These are phyloP conservation scores for Chlamydotis undulata DNA, from an alignment of 2,113 vertebrate genomes.

Conservation along the genomic window DNA sequence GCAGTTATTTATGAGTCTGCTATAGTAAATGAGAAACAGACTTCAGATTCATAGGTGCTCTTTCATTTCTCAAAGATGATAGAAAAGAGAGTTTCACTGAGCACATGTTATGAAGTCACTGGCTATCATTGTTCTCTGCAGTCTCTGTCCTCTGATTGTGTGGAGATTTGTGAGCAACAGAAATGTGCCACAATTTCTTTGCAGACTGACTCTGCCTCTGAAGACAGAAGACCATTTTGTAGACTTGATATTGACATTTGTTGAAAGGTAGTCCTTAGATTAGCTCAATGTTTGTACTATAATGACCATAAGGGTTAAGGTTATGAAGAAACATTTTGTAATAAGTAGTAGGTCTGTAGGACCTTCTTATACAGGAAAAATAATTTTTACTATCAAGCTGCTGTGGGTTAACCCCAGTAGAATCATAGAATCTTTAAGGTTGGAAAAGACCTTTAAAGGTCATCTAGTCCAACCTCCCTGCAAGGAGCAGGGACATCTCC, in stretches of 20 bases:
- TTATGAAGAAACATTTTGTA: background rate
- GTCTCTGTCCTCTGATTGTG: background rate
- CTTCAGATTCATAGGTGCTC: background rate
- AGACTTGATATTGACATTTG: background rate
- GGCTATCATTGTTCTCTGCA: background rate
- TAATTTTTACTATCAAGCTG: background rate
- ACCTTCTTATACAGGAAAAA: background rate
- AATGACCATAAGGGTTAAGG: background rate
- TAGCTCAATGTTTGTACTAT: background rate
- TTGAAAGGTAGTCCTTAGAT: background rate
- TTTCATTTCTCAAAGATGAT: conserved; percentile 2
- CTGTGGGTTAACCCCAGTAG: background rate
- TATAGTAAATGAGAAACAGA: background rate
- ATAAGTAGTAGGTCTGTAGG: background rate
- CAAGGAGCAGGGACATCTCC: too few species aligned
- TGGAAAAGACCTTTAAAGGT: too few species aligned
- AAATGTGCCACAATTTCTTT: background rate
- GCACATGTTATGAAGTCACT: background rate
- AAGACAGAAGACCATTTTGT: background rate
- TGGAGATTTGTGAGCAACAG: background rate
- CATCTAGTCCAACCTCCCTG: too few species aligned
- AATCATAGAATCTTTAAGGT: too few species aligned
- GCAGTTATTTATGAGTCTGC: background rate
- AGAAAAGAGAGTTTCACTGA: background rate
- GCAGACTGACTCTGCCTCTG: background rate